phyloP scores from a whole-genome alignment of 92 coral and sea anemone genomes.

The Heliopora coerulea region DNA sequence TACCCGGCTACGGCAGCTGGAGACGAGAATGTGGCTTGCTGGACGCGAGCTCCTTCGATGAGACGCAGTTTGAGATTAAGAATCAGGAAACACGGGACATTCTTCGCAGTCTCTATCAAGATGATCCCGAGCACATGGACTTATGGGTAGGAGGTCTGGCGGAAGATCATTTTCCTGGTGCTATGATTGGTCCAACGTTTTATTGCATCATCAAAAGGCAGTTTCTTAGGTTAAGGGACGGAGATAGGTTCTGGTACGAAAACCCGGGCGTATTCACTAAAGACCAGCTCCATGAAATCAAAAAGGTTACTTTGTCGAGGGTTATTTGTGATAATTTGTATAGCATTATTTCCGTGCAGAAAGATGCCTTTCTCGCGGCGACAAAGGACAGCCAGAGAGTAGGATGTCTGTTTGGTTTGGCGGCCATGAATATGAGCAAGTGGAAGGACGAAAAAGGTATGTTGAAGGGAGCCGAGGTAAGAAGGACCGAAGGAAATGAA shows the following conservation, averaged over 20 bases:
- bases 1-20: slow-evolving; percentile 98
- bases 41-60: slow-evolving; percentile 87
- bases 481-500: not conserved
- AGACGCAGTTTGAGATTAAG: slow-evolving; percentile 71
- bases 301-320: slow-evolving; percentile 74
- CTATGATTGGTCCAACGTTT: slow-evolving; percentile 92
- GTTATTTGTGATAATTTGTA: slow-evolving; percentile 85
- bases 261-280: slow-evolving; percentile 63
- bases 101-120: slow-evolving; percentile 67
- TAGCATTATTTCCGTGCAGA: slow-evolving; percentile 80
- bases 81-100: slow-evolving; percentile 61
- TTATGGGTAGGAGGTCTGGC: slow-evolving; percentile 91
- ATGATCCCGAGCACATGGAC: slow-evolving; percentile 73
- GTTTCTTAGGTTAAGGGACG: slow-evolving; percentile 84
- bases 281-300: slow-evolving; percentile 74
- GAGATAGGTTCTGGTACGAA: slow-evolving; percentile 98
- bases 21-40: slow-evolving; percentile 88
- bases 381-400: slow-evolving; percentile 64
- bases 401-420: slow-evolving; percentile 65
- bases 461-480: not conserved
- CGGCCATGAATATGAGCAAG: slow-evolving; percentile 57
- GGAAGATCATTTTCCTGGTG: slow-evolving; percentile 79
- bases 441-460: slow-evolving; percentile 61
- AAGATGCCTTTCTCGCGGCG: slow-evolving; percentile 79
- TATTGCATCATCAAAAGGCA: slow-evolving; percentile 80